Conservation (phyloP, 2,113 vertebrate species). For the Oreotragus oreotragus region DNA sequence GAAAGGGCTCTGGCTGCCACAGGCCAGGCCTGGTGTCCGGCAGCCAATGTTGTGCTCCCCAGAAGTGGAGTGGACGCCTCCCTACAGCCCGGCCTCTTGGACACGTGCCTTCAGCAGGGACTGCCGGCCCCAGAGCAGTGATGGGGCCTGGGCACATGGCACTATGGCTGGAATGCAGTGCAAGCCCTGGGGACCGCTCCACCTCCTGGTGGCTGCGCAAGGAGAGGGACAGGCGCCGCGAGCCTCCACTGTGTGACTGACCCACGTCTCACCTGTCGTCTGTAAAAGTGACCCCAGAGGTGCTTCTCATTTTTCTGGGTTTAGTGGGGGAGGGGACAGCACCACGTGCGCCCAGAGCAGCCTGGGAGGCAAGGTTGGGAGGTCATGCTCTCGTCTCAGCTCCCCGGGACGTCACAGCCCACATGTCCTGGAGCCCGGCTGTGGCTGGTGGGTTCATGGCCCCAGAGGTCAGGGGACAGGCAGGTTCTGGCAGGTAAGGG, state of each 20-base stretch:
- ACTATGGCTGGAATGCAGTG: neutral
- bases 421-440: rapidly evolving
- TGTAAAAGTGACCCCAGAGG: neutral
- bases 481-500: too few relatives aligned
- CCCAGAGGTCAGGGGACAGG: neutral
- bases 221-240: neutral
- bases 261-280: rapidly evolving
- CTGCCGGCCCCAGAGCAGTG: rapidly evolving
- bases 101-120: rapidly evolving
- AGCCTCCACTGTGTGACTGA: rapidly evolving
- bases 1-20: rapidly evolving
- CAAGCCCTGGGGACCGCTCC: neutral
- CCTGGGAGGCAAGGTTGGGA: neutral
- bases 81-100: rapidly evolving
- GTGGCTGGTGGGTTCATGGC: neutral
- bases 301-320: neutral
- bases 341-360: neutral
- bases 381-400: neutral
- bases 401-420: neutral
- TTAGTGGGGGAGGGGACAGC: neutral
- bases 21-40: neutral
- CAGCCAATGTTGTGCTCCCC: rapidly evolving
- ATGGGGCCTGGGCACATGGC: neutral
- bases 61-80: neutral
- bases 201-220: rapidly evolving